Conservation (phyloP, 2,888 invertebrate species). For the Labia minor region DNA sequence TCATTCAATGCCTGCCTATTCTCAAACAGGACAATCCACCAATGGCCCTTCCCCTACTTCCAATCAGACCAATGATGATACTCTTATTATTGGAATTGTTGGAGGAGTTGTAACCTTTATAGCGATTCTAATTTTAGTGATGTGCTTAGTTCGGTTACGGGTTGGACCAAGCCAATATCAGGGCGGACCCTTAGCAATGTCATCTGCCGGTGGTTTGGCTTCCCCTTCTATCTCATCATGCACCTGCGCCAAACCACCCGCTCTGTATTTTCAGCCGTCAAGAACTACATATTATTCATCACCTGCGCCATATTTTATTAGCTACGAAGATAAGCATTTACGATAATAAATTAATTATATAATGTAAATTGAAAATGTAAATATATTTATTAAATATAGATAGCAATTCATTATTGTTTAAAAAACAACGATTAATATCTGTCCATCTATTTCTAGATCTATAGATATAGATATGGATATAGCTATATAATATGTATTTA, state of each 20-base stretch:
- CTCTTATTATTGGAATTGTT: slow-evolving; percentile 88
- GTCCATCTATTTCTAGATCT: background rate
- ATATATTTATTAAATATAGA: background rate
- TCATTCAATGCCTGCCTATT: slow-evolving; percentile 21
- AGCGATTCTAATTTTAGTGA: slow-evolving; percentile 75
- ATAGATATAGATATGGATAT: no score
- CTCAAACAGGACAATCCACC: slow-evolving; percentile 18
- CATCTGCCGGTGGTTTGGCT: slow-evolving; percentile 22
- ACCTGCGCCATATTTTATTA: background rate
- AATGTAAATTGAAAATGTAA: background rate
- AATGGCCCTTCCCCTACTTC: slow-evolving; percentile 33
- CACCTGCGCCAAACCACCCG: slow-evolving; percentile 43
- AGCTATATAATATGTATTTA: no score
- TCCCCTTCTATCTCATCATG: slow-evolving; percentile 36
- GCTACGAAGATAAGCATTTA: background rate
- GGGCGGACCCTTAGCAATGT: slow-evolving; percentile 49
- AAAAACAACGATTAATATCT: no score
- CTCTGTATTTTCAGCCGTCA: background rate
- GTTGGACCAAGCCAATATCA: slow-evolving; percentile 55
- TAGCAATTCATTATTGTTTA: no score
- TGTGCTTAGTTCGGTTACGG: slow-evolving; percentile 70
- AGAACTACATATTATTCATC: background rate
- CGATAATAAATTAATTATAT: background rate
- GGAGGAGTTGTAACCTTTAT: slow-evolving; percentile 87
- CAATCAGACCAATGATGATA: slow-evolving; percentile 72